Evolutionary conservation across 2,888 invertebrate species (phyloP).

Genomic region (Dilophus febrilis): DNA sequence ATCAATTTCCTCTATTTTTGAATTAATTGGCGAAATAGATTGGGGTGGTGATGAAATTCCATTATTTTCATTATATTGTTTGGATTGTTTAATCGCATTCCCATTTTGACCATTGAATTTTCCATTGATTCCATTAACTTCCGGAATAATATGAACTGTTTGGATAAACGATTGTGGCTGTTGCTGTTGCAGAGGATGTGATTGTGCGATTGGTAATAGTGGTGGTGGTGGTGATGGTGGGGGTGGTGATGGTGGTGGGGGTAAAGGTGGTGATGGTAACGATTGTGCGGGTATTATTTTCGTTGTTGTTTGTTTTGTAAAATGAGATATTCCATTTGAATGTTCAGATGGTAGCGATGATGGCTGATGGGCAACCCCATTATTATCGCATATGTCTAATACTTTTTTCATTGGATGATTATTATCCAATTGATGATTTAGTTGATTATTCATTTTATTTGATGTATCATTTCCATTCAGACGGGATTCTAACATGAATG

Average conservation of each 20-base stretch:
- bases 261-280: constrained; percentile 8
- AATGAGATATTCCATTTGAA: constrained; percentile 8
- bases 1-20: constrained; percentile 4
- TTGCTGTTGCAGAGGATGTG: no score
- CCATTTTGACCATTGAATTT: no score
- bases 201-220: no score
- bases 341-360: constrained; percentile 11
- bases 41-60: background rate
- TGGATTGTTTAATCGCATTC: constrained; percentile 2
- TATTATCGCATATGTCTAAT: constrained; percentile 24
- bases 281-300: constrained; percentile 4
- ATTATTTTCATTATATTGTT: no score
- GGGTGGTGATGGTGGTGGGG: constrained; percentile 15
- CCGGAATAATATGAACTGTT: no score
- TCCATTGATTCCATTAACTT: no score
- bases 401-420: constrained; percentile 26
- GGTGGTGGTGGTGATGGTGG: constrained; percentile 1
- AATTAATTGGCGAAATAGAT: background rate
- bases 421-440: background rate
- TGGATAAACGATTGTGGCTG: no score
- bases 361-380: constrained; percentile 12
- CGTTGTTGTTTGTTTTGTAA: constrained; percentile 2
- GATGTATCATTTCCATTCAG: constrained; percentile 12
- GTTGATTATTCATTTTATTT: background rate
- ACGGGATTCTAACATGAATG: constrained; percentile 27